Evolutionary conservation across 2,888 invertebrate genomes (phyloP).

Genomic region (Melolontha melolontha): DNA sequence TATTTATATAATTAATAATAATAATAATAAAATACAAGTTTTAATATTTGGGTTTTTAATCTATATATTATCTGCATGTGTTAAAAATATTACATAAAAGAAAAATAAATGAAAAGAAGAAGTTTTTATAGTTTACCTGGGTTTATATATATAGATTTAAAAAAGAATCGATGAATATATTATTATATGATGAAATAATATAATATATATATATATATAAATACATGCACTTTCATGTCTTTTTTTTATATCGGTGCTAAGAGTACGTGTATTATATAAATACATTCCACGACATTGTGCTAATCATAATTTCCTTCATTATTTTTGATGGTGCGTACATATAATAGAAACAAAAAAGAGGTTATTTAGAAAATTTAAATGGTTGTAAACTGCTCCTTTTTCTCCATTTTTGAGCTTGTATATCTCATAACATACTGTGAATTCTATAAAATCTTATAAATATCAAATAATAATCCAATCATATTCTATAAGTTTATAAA

Average conservation of each 20-base stretch:
- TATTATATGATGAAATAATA: constrained; percentile 31
- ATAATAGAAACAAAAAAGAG: no score
- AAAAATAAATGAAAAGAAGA: constrained; percentile 8
- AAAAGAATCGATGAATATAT: constrained; percentile 20
- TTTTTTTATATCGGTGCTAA: no score
- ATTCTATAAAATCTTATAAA: background rate
- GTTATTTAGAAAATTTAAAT: no score
- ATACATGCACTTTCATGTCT: background rate
- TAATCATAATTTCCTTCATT: no score
- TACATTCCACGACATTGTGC: background rate
- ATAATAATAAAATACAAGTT: constrained; percentile 59
- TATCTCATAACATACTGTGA: background rate
- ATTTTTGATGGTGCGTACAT: no score
- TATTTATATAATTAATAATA: constrained; percentile 38
- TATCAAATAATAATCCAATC: constrained; percentile 1
- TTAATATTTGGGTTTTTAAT: constrained; percentile 52
- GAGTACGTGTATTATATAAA: constrained; percentile 1
- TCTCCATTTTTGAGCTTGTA: constrained; percentile 24
- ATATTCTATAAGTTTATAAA: constrained; percentile 4
- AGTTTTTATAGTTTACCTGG: constrained; percentile 38
- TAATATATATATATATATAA: constrained; percentile 31
- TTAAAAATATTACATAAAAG: constrained; percentile 19
- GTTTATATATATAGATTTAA: constrained; percentile 36
- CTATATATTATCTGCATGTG: constrained; percentile 43
- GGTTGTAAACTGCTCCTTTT: background rate